phyloP scores from a whole-genome alignment of 2,888 invertebrate species.

The Oscheius myriophilus region DNA sequence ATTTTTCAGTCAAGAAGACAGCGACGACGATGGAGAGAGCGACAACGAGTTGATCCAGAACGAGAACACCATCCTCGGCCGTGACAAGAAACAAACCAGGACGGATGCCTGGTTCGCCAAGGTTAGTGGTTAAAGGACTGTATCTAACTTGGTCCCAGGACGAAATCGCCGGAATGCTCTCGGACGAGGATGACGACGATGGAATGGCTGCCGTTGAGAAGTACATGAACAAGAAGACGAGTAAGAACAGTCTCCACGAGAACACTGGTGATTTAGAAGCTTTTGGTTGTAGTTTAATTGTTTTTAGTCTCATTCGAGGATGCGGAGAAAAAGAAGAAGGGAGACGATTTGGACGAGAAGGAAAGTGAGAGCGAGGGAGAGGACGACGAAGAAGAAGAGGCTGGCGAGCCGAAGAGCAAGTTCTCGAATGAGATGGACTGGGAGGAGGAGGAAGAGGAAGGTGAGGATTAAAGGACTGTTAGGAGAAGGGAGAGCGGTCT shows the following conservation, averaged over 20 bases:
- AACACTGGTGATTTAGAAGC: constrained; percentile 39
- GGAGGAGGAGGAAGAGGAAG: constrained; percentile 48
- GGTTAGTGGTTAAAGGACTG: constrained; percentile 55
- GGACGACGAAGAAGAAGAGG: constrained; percentile 23
- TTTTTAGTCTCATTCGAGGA: constrained; percentile 56
- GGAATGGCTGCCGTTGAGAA: constrained; percentile 74
- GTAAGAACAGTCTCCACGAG: constrained; percentile 39
- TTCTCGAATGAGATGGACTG: constrained; percentile 47
- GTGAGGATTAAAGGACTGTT: background rate
- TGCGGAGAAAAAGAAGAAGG: constrained; percentile 71
- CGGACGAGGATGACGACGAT: constrained; percentile 86
- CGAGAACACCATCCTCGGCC: constrained; percentile 70
- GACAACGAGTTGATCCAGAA: constrained; percentile 56
- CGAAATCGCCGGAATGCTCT: constrained; percentile 82
- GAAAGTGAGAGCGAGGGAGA: constrained; percentile 33
- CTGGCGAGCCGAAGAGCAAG: constrained; percentile 26
- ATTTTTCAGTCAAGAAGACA: constrained; percentile 9
- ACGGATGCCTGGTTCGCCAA: constrained; percentile 89
- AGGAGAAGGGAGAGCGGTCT: no score
- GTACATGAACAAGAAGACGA: constrained; percentile 49
- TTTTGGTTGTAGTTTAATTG: background rate
- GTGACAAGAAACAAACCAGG: constrained; percentile 75
- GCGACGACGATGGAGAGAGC: constrained; percentile 46
- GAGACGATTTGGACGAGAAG: constrained; percentile 20
- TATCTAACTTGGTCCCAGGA: constrained; percentile 73